Evolutionary conservation across 2,797 vertebrate genomes (phyloP).

Genomic region (Podarcis lilfordi): DNA sequence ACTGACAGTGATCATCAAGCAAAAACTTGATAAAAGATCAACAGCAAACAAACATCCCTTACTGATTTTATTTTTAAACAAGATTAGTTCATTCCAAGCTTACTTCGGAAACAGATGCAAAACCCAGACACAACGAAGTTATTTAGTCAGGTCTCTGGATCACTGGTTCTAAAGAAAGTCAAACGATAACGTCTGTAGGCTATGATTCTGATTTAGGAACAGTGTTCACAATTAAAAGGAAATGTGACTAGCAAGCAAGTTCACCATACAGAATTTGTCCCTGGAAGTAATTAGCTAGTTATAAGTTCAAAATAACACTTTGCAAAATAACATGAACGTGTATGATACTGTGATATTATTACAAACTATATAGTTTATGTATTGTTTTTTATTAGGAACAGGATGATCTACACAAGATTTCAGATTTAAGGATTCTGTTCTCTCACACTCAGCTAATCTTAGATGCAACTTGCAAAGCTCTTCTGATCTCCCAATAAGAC

Average conservation of each 20-base stretch:
- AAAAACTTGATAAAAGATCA: background rate
- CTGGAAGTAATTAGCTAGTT: background rate
- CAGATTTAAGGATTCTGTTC: background rate
- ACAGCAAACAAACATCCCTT: background rate
- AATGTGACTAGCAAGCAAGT: background rate
- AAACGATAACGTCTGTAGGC: background rate
- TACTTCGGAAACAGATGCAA: background rate
- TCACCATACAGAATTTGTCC: background rate
- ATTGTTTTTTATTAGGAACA: background rate
- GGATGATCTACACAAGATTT: background rate
- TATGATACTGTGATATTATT: background rate
- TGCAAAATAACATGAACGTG: background rate
- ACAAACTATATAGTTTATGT: background rate
- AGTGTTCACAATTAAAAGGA: background rate
- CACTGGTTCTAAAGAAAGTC: background rate
- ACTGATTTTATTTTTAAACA: background rate
- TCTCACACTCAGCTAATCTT: background rate
- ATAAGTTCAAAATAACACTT: background rate
- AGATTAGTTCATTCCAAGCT: background rate
- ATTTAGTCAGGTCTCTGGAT: background rate
- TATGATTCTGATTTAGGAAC: conserved; percentile 9
- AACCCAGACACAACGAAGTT: background rate
- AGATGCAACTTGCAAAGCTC: background rate
- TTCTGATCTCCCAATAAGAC: background rate
- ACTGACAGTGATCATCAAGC: conserved; percentile 25